Evolutionary conservation across 2,797 vertebrate genomes (phyloP).

Genomic region (Chiroxiphia lanceolata): DNA sequence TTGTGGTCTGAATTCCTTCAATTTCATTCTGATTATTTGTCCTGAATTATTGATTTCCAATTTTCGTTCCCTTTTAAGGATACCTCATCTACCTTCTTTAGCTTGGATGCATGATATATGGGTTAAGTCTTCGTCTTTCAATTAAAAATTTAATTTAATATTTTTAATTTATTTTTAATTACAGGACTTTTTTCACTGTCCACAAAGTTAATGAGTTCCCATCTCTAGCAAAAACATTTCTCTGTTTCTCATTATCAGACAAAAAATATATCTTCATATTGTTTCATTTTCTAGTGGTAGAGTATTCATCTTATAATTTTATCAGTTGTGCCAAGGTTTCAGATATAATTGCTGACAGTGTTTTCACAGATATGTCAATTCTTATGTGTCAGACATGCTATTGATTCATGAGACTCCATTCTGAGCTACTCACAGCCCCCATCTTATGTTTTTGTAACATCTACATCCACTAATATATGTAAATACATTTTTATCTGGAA

Average conservation of each 20-base stretch:
- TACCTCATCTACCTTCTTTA: not conserved
- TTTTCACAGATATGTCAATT: not conserved
- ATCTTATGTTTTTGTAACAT: not conserved
- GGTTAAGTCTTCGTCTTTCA: not conserved
- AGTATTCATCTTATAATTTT: not conserved
- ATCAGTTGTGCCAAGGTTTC: not conserved
- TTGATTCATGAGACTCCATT: not conserved
- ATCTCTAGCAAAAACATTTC: not conserved
- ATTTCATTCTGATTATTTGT: not conserved
- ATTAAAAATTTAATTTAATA: not conserved
- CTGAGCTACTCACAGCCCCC: not conserved
- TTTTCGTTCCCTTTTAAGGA: not conserved
- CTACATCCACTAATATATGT: not conserved
- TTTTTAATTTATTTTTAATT: not conserved
- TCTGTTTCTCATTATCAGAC: not conserved
- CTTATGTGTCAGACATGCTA: not conserved
- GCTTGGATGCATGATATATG: not conserved
- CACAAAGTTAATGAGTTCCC: not conserved
- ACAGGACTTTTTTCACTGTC: not conserved
- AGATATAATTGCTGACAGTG: not conserved
- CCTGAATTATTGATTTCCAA: not conserved
- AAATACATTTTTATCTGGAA: not conserved
- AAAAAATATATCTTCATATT: not conserved
- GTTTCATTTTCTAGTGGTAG: not conserved
- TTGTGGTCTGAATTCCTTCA: not conserved